These are phyloP conservation scores for Plectropomus leopardus DNA, from an alignment of 2,113 vertebrate genomes.

Conservation along the genomic window DNA sequence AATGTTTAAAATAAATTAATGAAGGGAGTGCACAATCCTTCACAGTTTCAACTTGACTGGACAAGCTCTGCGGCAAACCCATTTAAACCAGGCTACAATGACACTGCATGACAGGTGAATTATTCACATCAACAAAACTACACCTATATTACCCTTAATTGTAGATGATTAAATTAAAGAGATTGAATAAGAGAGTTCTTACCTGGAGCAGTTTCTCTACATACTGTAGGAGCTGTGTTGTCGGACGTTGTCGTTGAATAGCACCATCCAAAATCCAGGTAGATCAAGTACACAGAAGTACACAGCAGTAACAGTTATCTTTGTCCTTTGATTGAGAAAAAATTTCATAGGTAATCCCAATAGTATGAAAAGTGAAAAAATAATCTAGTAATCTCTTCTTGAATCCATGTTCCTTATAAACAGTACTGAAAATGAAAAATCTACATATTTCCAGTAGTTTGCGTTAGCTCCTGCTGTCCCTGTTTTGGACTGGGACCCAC, in stretches of 20 bases:
- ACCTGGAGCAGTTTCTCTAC: constrained; percentile 71
- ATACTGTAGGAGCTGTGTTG: constrained; percentile 47
- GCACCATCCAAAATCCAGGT: constrained; percentile 54
- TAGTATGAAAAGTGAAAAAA: constrained; percentile 6
- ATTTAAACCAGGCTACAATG: not conserved
- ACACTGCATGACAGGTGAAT: not conserved
- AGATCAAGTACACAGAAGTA: constrained; percentile 37
- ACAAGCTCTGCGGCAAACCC: not conserved
- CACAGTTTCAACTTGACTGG: not conserved
- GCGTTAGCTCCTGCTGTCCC: constrained; percentile 40
- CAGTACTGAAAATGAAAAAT: constrained; percentile 11
- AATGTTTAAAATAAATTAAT: not conserved
- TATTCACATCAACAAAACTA: not conserved
- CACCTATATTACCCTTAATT: not conserved
- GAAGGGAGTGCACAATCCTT: not conserved
- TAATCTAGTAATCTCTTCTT: constrained; percentile 33
- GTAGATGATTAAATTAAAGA: not conserved
- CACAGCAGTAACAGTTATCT: constrained; percentile 13
- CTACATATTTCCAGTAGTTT: constrained; percentile 55
- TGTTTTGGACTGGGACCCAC: constrained; percentile 71
- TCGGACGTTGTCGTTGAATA: constrained; percentile 31
- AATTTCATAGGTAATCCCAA: constrained; percentile 65
- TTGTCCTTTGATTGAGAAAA: constrained; percentile 32
- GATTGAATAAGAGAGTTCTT: constrained; percentile 24
- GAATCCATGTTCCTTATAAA: constrained; percentile 27